Evolutionary conservation across 1,140 invertebrate species (phyloP), one percentile per base, ranked within the genome.

Genomic region (Zaprionus camerounensis): DNA sequence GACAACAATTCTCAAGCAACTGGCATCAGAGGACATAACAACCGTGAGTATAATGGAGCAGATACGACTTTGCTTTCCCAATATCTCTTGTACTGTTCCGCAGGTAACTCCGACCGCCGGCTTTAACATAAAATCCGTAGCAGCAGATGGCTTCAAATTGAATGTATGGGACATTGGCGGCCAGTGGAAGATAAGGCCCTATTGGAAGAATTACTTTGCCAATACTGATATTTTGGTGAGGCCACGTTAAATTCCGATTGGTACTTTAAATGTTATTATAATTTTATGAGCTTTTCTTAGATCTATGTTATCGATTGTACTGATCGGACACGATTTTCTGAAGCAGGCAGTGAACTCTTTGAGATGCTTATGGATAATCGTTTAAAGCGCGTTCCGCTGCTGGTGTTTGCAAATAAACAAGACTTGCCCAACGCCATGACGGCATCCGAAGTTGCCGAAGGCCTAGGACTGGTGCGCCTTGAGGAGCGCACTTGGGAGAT

Each of bases 181-280:
- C n/a, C 99, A 97, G 93, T 95, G 98, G 90, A 99, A 99, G 94
- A 99, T 99, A 77, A 94, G 99, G 36, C 99, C 99, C 0, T 99
- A 99, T 88, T 99, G 99, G 99, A 96, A 97, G 91, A 99, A 99
- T 94, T 99, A 99, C 93, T 99, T 99, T 94, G 99, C 99, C 93
- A 99, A 99, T 94, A 99, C 99, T 6, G 99, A 99, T 94, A 96
- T 99, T 71, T 94, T 99, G 91, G 98, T 99, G 95, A 94, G 46
- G 1, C 22, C 12, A 22, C 2, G 0, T 7, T 0, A 9, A 3
- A 12, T 44, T 28, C 41, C 12, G 13, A 1, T 59, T 63, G 22
- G 0, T 55, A 15, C 34, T 9, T 13, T 62, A 1, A 46, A 0
- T 13, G 0, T 6, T 17, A 20, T 24, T 15, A 28, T 56, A 5